These are phyloP conservation scores for Enoplosus armatus DNA, from an alignment of 2,797 vertebrate genomes.

Conservation along the genomic window DNA sequence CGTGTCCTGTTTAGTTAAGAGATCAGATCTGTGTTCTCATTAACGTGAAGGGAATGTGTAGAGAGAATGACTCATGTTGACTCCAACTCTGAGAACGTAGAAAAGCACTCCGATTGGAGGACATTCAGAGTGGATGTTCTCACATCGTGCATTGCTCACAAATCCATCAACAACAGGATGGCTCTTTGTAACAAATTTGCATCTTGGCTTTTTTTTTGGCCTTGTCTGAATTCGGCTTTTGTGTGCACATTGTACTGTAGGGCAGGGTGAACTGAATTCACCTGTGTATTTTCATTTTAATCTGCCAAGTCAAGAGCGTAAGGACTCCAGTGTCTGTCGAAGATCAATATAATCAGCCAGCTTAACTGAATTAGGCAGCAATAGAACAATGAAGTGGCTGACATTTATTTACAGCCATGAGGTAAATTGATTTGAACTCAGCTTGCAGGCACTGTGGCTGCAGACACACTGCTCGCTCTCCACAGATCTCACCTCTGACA, in stretches of 20 bases:
- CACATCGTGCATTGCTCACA: not conserved
- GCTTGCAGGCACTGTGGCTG: not conserved
- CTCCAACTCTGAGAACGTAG: not conserved
- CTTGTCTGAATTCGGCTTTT: not conserved
- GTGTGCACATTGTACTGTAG: not conserved
- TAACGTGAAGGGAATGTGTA: not conserved
- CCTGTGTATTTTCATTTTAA: slow-evolving; percentile 9
- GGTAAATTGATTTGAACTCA: slow-evolving; percentile 19
- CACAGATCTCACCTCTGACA: slow-evolving; percentile 12
- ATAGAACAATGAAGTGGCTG: slow-evolving; percentile 17
- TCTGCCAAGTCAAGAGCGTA: not conserved
- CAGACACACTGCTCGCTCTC: not conserved
- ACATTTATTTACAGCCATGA: slow-evolving; percentile 41
- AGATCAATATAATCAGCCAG: slow-evolving; percentile 26
- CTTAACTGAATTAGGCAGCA: slow-evolving; percentile 9
- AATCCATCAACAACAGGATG: not conserved
- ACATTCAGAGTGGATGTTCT: not conserved
- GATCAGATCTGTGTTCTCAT: not conserved
- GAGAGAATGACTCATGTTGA: not conserved
- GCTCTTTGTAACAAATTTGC: not conserved
- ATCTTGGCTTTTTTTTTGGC: too few species aligned
- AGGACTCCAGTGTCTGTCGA: not conserved
- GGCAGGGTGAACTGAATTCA: not conserved
- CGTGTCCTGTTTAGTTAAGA: not conserved
- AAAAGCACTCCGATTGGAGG: not conserved